A percentile compares a stretch with the other conserved stretches of the same genome.
Evolutionary conservation across 2,113 vertebrate genomes (phyloP).

Genomic region (Herpailurus yagouaroundi): DNA sequence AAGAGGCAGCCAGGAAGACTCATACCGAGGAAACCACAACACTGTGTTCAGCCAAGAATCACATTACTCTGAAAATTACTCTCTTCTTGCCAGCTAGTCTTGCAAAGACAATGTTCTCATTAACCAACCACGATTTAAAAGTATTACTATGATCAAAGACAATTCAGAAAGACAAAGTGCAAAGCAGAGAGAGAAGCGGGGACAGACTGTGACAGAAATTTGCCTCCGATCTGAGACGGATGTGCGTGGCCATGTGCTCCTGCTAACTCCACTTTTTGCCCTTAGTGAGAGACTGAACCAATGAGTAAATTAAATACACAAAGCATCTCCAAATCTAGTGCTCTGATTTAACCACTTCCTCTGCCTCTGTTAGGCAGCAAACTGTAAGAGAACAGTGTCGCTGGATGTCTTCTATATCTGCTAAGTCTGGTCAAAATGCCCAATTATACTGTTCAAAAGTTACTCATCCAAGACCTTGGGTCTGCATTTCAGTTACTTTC

Average conservation of each 20-base stretch:
- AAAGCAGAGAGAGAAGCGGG: not conserved
- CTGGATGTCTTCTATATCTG: not conserved
- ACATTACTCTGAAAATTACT: constrained; percentile 4
- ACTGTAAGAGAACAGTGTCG: not conserved
- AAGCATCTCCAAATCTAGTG: not conserved
- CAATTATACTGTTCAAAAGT: not conserved
- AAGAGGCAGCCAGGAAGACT: not conserved
- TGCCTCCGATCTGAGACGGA: not conserved
- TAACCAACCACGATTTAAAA: not conserved
- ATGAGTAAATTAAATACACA: not conserved
- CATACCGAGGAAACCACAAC: not conserved
- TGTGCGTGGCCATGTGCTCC: not conserved
- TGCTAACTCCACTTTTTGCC: not conserved
- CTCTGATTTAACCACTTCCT: not conserved
- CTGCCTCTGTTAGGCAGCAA: not conserved
- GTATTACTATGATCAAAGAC: not conserved
- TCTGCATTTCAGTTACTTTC: constrained; percentile 30
- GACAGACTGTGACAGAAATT: not conserved
- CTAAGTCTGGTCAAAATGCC: not conserved
- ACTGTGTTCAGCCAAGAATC: constrained; percentile 11
- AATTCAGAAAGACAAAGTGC: not conserved
- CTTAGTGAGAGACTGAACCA: not conserved
- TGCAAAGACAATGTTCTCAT: not conserved
- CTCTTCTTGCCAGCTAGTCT: constrained; percentile 14
- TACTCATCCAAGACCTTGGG: not conserved